Percentiles rank a stretch among this genome's conserved stretches.
phyloP scores from a whole-genome alignment of 2,888 invertebrate genomes.

The Calameuta pallipes region DNA sequence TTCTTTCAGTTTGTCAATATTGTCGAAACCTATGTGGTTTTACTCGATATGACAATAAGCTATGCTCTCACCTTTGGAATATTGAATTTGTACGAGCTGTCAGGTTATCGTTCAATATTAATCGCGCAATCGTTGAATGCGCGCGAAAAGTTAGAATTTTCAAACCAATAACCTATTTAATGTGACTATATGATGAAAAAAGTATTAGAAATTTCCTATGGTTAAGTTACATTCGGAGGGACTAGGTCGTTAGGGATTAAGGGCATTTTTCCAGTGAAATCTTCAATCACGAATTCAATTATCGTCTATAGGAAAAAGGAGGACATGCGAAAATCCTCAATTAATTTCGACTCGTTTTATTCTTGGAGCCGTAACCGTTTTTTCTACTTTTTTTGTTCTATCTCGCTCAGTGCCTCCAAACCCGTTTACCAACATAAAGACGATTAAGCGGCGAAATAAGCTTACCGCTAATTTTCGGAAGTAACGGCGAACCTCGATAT shows the following conservation, averaged over 20 bases:
- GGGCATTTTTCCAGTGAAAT: not conserved
- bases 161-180: not conserved
- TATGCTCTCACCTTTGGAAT: not conserved
- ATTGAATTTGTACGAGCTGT: not conserved
- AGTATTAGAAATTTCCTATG: not conserved
- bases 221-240: not conserved
- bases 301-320: not conserved
- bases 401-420: not conserved
- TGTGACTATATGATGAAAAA: not conserved
- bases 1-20: not conserved
- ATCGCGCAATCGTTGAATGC: not conserved
- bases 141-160: not conserved
- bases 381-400: not conserved
- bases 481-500: not conserved
- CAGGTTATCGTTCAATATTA: not conserved
- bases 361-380: not conserved
- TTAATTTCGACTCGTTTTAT: not conserved
- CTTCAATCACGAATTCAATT: not conserved
- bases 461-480: not conserved
- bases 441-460: not conserved
- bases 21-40: too few relatives aligned
- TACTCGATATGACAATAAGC: too few relatives aligned
- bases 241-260: not conserved
- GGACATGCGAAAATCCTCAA: not conserved
- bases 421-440: not conserved